Evolutionary conservation across 1,140 invertebrate genomes (phyloP), one percentile per base, ranked within the genome.

Genomic region (Notospermus geniculatus): DNA sequence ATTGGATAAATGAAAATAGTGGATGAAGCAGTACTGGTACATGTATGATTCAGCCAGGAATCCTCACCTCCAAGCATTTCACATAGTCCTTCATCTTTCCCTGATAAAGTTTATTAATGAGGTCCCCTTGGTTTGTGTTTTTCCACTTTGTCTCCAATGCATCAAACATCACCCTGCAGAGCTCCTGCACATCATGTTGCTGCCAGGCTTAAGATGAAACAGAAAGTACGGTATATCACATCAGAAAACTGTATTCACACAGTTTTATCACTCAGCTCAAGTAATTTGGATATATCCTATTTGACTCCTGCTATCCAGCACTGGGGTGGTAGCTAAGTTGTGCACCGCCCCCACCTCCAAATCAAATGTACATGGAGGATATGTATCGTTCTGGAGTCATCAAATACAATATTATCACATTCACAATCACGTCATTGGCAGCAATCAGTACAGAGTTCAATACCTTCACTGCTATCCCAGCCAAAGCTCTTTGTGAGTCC

Each of bases 121-220:
- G 83, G 76, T 93, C 88, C 17, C 89, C 86, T 75, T 93, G 90
- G 65, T 90, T 86, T 11, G 91, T 92, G 64, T 90, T 88, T 79
- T 90, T 90, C 75, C 93, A 93, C 68, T 89, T 91, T 58, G 89
- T 87, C 79, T 93, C 91, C 19, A 96, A 77, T 0, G 91, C 91
- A 81, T 95, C 93, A 76, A 95, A 93, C 91, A 96, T 93, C 2
- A 95, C 89, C 58, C 92, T 84, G 78, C 90, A 94, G 30, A 95
- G 77, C 75, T 95, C 93, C 78, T 95, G 92, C 46, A 95, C 91
- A 76, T 95, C 93, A 72, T 95, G 93, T 73, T 95, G 93, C 66
- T 94, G 90, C 90, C 91, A 95, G 0, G 91, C 90, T 81, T 67
- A 23, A 68, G 71, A 27, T 46, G 57, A 25, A 58, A 41, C 7